Base-by-base conservation (phyloP, 37 sponge, comb jelly and placozoan species). In the Theonella swinhoei region DNA sequence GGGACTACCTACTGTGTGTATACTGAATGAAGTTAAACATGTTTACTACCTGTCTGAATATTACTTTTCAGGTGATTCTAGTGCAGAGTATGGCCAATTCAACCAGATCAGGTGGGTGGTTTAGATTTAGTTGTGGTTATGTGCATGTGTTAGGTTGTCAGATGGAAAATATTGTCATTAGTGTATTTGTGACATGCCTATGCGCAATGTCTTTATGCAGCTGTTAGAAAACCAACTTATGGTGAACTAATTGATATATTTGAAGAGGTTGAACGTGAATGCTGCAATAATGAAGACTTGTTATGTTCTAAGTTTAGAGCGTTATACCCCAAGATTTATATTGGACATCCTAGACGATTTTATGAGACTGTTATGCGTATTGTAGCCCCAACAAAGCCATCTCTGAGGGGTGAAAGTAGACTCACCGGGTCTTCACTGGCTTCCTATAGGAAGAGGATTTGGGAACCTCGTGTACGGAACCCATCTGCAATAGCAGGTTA, bases 351-450 rank as follows among this genome's bases (percentile, higher is more conserved):
- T 32, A 40, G 26, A 39, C 37, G 84, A 29, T 28, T 83, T 74
- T 23, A 63, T 63, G 75, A 74, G 2, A 75, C 76, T 26, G 32
- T 83, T 34, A 38, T 20, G 11, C 7, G 84, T 24, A 36, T 83
- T 9, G 84, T 62, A 63, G 84, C 73, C 17, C 84, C 84, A 31
- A 83, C 84, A 36, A 62, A 35, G 68, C 76, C 75, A 74, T 74
- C 84, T 8, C 24, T 74, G 38, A 73, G n/a, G 33, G 84, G 84
- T 35, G 34, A 17, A 61, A 5, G 31, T 30, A 83, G 69, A 39
- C 34, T 83, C 30, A 28, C 31, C 37, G 84, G 84, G 34, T 83
- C 84, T 39, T 76, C 84, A 20, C 42, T 83, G 24, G 58, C 32
- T 2, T 62, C 75, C 28, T 83, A 83, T 39, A 30, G 68, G n/a